These are phyloP conservation scores for Melieria crassipennis DNA, from an alignment of 2,888 invertebrate genomes.

Conservation along the genomic window DNA sequence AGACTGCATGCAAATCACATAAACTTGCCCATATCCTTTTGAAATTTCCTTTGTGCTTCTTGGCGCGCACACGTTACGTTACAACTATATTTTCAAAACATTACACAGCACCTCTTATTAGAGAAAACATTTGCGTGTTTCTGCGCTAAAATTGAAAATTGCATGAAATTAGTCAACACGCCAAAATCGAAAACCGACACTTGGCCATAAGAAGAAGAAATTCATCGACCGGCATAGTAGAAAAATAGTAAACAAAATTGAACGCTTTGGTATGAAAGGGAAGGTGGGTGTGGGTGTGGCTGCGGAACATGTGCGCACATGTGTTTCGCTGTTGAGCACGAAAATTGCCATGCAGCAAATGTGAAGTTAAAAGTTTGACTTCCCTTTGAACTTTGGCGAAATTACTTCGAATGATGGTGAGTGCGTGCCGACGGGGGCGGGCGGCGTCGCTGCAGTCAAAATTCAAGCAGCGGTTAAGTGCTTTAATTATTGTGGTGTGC, in stretches of 20 bases:
- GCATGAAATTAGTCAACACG: slow-evolving; percentile 19
- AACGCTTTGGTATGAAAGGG: not conserved
- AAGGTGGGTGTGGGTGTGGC: too few relatives aligned
- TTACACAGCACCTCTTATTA: not conserved
- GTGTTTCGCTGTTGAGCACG: not conserved
- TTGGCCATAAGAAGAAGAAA: not conserved
- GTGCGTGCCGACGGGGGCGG: not conserved
- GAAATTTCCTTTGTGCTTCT: too few relatives aligned
- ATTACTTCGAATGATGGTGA: not conserved
- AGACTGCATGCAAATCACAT: too few relatives aligned
- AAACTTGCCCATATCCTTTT: too few relatives aligned
- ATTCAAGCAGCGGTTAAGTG: slow-evolving; percentile 2
- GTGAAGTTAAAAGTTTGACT: slow-evolving; percentile 3
- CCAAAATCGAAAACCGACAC: not conserved
- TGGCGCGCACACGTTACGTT: too few relatives aligned
- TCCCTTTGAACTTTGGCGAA: slow-evolving; percentile 12
- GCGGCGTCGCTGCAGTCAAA: not conserved
- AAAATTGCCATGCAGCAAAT: slow-evolving; percentile 21
- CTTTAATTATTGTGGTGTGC: slow-evolving; percentile 4
- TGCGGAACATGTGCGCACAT: too few relatives aligned
- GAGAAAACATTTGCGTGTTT: not conserved
- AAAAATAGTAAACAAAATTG: not conserved
- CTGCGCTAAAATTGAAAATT: slow-evolving; percentile 11
- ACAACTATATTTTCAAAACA: too few relatives aligned
- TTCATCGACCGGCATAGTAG: not conserved